Evolutionary conservation across 1,140 invertebrate genomes (phyloP).

Genomic region (Leguminivora glycinivorella): DNA sequence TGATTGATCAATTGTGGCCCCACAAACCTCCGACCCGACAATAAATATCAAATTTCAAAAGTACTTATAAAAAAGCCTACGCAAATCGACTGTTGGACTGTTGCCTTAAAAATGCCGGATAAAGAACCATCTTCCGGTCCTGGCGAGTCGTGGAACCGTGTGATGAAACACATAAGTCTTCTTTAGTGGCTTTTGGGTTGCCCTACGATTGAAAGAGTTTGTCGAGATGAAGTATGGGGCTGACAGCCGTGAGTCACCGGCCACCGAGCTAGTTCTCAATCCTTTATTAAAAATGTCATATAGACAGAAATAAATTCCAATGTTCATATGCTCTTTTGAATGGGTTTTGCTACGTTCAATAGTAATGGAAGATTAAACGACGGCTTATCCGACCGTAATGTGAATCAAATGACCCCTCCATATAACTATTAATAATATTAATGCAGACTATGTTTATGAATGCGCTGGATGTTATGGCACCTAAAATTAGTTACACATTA

Average conservation of each 20-base stretch:
- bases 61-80: background rate
- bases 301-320: background rate
- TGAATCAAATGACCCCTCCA: slow-evolving; percentile 61
- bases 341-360: slow-evolving; percentile 45
- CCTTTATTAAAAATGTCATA: background rate
- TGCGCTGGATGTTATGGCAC: slow-evolving; percentile 10
- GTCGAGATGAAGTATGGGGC: slow-evolving; percentile 48
- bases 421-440: slow-evolving; percentile 47
- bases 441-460: slow-evolving; percentile 36
- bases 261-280: slow-evolving; percentile 47
- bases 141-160: background rate
- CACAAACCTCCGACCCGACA: background rate
- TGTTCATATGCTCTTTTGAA: background rate
- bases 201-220: slow-evolving; percentile 14
- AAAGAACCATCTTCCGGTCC: background rate
- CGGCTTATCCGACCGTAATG: slow-evolving; percentile 61
- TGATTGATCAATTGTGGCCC: slow-evolving; percentile 6
- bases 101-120: slow-evolving; percentile 5
- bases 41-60: slow-evolving; percentile 11
- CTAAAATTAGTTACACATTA: background rate
- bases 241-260: slow-evolving; percentile 57
- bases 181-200: slow-evolving; percentile 13
- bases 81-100: slow-evolving; percentile 2
- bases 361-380: slow-evolving; percentile 70
- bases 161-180: slow-evolving; percentile 9